Percentiles rank a stretch among this genome's conserved stretches.
Evolutionary conservation across 2,113 vertebrate species (phyloP).

Genomic region (Anoplopoma fimbria): DNA sequence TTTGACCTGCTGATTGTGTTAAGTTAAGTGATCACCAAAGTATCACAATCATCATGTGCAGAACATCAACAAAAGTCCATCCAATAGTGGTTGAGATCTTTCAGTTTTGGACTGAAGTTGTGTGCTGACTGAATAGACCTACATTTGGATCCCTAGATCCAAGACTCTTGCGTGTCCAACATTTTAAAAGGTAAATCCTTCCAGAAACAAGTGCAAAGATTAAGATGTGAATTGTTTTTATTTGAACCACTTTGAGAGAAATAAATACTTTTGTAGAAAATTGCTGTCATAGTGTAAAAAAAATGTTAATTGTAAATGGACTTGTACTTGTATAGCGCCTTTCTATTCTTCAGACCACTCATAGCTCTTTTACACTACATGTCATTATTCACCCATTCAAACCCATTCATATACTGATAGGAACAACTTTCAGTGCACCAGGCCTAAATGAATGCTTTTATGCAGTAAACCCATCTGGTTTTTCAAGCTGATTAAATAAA

Average conservation of each 20-base stretch:
- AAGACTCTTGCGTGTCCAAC: too few relatives aligned
- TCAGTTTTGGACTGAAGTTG: not conserved
- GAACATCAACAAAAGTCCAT: not conserved
- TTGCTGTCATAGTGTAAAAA: too few relatives aligned
- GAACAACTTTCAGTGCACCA: not conserved
- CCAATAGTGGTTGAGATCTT: not conserved
- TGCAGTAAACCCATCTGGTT: constrained; percentile 13
- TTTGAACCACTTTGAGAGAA: not conserved
- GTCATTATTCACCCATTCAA: too few relatives aligned
- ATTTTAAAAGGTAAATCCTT: not conserved
- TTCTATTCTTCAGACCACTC: too few relatives aligned
- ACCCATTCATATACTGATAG: too few relatives aligned
- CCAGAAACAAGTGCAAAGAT: not conserved
- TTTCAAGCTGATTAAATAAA: constrained; percentile 1
- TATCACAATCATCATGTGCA: not conserved
- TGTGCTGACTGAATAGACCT: not conserved
- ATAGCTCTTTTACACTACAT: too few relatives aligned
- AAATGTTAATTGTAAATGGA: too few relatives aligned
- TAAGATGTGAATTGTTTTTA: not conserved
- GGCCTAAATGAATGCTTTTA: not conserved
- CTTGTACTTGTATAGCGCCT: too few relatives aligned
- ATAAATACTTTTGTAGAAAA: not conserved
- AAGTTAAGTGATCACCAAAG: not conserved
- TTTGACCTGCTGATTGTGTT: not conserved
- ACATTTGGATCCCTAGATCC: not conserved